These are phyloP conservation scores for Epirrhoe tristata DNA, from an alignment of 2,888 invertebrate species.

Conservation along the genomic window DNA sequence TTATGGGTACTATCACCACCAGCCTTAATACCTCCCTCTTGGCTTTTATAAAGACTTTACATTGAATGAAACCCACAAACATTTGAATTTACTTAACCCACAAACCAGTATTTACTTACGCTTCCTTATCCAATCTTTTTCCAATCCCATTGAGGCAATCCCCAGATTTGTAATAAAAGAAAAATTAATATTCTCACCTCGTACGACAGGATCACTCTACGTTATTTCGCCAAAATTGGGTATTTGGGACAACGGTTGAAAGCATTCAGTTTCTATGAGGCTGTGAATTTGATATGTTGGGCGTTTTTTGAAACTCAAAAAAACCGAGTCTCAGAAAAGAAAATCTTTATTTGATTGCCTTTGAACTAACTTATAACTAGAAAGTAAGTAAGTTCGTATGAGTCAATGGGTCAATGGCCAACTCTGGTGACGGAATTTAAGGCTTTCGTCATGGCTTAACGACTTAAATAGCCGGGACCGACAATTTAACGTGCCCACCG, in stretches of 20 bases:
- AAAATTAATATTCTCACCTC: conserved; percentile 65
- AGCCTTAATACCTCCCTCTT: too few relatives aligned
- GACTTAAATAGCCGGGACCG: too few relatives aligned
- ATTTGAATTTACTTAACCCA: conserved; percentile 21
- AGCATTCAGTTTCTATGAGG: conserved; percentile 4
- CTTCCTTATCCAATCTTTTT: conserved; percentile 27
- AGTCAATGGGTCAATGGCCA: too few relatives aligned
- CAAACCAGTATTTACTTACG: conserved; percentile 10
- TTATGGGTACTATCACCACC: too few relatives aligned
- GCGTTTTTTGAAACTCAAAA: conserved; percentile 2
- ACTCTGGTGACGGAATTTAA: too few relatives aligned
- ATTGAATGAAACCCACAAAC: background rate
- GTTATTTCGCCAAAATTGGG: conserved; percentile 70
- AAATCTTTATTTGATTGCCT: too few relatives aligned
- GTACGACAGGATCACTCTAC: conserved; percentile 66
- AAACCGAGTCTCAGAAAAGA: too few relatives aligned
- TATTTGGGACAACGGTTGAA: conserved; percentile 60
- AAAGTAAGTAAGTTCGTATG: too few relatives aligned
- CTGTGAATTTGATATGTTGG: background rate
- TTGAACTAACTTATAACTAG: too few relatives aligned
- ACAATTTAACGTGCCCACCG: too few relatives aligned
- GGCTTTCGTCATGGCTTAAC: too few relatives aligned
- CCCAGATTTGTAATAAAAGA: conserved; percentile 46
- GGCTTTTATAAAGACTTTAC: background rate
- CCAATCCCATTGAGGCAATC: conserved; percentile 30